Evolutionary conservation across 2,113 vertebrate genomes (phyloP).

Genomic region (Todiramphus saurophagus): DNA sequence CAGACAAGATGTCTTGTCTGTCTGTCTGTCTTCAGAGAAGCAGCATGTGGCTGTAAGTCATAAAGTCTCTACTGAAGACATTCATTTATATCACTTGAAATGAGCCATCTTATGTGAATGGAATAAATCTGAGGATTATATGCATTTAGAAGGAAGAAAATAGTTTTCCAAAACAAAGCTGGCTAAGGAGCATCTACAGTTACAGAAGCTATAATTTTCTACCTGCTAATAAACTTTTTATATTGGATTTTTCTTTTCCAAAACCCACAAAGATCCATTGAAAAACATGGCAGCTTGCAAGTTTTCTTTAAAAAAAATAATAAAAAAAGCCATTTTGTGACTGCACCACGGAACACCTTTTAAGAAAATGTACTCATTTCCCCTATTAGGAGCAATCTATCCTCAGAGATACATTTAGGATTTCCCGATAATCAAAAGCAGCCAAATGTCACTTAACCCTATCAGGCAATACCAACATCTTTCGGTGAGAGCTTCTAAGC

Average conservation of each 20-base stretch:
- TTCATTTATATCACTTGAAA: neutral
- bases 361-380: neutral
- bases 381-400: neutral
- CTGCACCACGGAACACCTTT: neutral
- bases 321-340: neutral
- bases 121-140: constrained; percentile 7
- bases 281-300: neutral
- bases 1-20: neutral
- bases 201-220: neutral
- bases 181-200: neutral
- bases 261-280: neutral
- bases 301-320: neutral
- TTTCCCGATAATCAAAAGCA: neutral
- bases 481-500: neutral
- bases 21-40: no score
- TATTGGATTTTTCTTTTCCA: neutral
- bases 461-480: neutral
- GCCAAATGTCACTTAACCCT: neutral
- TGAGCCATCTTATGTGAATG: neutral
- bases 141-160: neutral
- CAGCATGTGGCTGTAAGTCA: neutral
- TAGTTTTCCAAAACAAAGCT: neutral
- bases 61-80: neutral
- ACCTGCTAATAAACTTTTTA: neutral
- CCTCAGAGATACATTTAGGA: neutral